A percentile compares a stretch with the other conserved stretches of the same genome.
phyloP scores from a whole-genome alignment of 2,888 invertebrate species.

The Neoscelio sp. region DNA sequence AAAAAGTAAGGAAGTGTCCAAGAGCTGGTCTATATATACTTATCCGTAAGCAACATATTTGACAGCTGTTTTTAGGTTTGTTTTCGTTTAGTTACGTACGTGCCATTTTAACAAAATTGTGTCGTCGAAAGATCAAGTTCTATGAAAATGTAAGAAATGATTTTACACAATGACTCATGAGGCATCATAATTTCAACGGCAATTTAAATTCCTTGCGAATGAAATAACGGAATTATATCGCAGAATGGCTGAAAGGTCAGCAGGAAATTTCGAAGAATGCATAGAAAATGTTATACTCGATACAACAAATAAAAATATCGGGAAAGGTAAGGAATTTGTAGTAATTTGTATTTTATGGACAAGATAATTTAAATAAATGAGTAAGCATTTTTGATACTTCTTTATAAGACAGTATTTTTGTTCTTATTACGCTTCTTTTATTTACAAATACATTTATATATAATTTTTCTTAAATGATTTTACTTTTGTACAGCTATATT shows the following conservation, averaged over 20 bases:
- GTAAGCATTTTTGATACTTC: too few species aligned
- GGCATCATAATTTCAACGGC: neutral
- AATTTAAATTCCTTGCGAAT: constrained; percentile 24
- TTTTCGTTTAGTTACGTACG: constrained; percentile 25
- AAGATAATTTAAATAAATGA: too few species aligned
- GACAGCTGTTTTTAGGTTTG: constrained; percentile 52
- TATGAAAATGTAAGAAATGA: constrained; percentile 15
- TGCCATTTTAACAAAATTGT: neutral
- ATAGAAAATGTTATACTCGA: constrained; percentile 6
- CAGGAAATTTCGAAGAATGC: constrained; percentile 29
- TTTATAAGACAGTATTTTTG: too few species aligned
- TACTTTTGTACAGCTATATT: too few species aligned
- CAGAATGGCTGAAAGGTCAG: constrained; percentile 45
- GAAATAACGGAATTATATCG: constrained; percentile 41
- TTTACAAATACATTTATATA: too few species aligned
- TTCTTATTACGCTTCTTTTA: too few species aligned
- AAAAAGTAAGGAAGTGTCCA: too few species aligned
- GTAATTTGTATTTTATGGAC: too few species aligned
- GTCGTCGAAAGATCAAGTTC: too few species aligned
- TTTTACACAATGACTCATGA: constrained; percentile 22
- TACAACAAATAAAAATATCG: neutral
- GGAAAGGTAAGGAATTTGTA: constrained; percentile 12
- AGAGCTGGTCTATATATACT: too few species aligned
- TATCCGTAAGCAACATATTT: constrained; percentile 24
- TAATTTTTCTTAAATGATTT: too few species aligned